phyloP scores from a whole-genome alignment of 2,113 vertebrate species.

The Callocephalon fimbriatum region DNA sequence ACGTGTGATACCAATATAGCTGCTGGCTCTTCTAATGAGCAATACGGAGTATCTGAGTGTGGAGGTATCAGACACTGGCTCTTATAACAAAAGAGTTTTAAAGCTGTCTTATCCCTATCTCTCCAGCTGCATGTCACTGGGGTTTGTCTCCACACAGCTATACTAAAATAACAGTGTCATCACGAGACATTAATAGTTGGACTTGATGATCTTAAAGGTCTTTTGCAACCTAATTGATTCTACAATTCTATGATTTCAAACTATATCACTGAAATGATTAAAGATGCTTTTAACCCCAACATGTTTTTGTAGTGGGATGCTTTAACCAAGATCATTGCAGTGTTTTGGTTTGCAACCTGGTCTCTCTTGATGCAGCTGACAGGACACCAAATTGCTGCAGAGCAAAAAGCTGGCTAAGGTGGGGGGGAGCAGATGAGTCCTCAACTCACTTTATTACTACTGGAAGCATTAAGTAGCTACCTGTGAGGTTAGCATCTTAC shows the following conservation, averaged over 20 bases:
- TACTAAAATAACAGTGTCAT: background rate
- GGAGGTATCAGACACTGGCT: background rate
- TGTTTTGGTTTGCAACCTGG: background rate
- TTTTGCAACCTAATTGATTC: background rate
- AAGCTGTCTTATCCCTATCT: background rate
- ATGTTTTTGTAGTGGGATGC: background rate
- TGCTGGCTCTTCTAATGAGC: background rate
- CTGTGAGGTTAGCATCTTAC: background rate
- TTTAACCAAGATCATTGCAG: background rate
- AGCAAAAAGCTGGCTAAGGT: background rate
- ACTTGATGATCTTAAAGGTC: background rate
- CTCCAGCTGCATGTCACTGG: background rate
- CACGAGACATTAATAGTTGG: background rate
- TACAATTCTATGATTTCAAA: background rate
- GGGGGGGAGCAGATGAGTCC: background rate
- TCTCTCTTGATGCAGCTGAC: background rate
- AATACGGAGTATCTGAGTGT: rapidly evolving
- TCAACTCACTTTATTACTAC: background rate
- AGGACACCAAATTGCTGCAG: background rate
- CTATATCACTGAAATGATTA: background rate
- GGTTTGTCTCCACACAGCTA: background rate
- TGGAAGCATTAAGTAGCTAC: background rate
- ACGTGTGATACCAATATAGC: background rate
- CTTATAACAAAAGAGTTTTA: background rate
- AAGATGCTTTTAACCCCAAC: rapidly evolving